phyloP scores from a whole-genome alignment of 2,888 invertebrate genomes.

The Aproaerema taeniolella region DNA sequence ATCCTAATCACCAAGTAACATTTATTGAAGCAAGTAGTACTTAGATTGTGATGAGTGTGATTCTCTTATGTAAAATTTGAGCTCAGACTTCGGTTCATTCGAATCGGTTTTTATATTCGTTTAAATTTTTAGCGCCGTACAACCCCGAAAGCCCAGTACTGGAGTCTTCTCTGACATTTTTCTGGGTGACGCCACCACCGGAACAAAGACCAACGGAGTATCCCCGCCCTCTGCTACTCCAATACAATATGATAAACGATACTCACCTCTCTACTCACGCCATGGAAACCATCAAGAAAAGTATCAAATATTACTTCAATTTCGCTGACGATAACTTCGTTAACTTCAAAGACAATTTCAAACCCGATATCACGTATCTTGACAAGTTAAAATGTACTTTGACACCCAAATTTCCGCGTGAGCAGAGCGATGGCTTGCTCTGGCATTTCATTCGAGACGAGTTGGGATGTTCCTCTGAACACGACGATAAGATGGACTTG shows the following conservation, averaged over 20 bases:
- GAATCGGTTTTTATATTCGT: too few relatives aligned
- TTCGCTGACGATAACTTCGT: conserved; percentile 60
- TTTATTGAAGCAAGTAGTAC: too few relatives aligned
- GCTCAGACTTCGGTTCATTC: too few relatives aligned
- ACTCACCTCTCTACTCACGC: conserved; percentile 87
- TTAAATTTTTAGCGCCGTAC: conserved; percentile 83
- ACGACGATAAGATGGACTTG: conserved; percentile 83
- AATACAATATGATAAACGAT: conserved; percentile 90
- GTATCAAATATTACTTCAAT: conserved; percentile 89
- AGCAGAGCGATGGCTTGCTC: conserved; percentile 84
- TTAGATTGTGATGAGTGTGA: neutral
- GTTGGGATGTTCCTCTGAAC: conserved; percentile 81
- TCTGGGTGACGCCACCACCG: conserved; percentile 97
- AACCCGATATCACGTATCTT: conserved; percentile 85
- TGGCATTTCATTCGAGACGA: conserved; percentile 89
- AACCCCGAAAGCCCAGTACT: conserved; percentile 87
- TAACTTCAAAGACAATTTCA: conserved; percentile 79
- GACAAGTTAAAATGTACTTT: conserved; percentile 91
- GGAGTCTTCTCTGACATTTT: conserved; percentile 90
- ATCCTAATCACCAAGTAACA: too few relatives aligned
- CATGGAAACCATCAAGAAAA: conserved; percentile 90
- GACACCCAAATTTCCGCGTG: conserved; percentile 88
- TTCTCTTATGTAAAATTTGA: neutral
- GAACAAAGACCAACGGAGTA: conserved; percentile 95
- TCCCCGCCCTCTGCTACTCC: conserved; percentile 93